Evolutionary conservation across 2,888 invertebrate species (phyloP), one percentile per base, ranked within the genome.

Genomic region (Gryllus longicercus): DNA sequence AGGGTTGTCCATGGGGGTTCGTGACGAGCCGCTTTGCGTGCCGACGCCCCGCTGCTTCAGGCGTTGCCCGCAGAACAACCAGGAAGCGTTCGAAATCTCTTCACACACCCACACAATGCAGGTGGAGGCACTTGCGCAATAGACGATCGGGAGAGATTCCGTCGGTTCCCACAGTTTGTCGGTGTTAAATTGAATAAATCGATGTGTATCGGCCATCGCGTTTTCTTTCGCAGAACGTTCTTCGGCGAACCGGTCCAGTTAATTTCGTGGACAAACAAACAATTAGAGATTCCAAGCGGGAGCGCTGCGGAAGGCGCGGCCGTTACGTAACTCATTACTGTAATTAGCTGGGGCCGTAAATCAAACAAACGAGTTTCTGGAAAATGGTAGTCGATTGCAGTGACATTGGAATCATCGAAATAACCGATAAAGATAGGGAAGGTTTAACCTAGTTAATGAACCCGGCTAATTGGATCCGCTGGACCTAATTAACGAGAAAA

Each of bases 221-320:
- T 38, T 38, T 38, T 38, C 38, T 38, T 38, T 8, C 38, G 38
- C 38, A 63, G 63, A 63, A 63, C 63, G n/a, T 63, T 63, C 63
- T 63, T 63, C 63, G 63, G 14, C 16, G 63, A 63, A 63, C 14
- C 63, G 63, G 63, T 63, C n/a, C 16, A 63, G 63, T 63, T 63
- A 63, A 63, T 63, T 63, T 63, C n/a, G 63, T 63, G 63, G n/a
- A n/a, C 63, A 63, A 63, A 63, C 63, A 63, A 63, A 63, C 63
- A 63, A 63, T 63, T 63, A 63, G 16, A n/a, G n/a, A 63, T 63
- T 63, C 63, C 63, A 5, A n/a, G 4, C 14, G 63, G 63, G 63
- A 63, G n/a, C n/a, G 8, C 63, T 63, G 16, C 63, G 63, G n/a
- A 63, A 63, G 63, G 63, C 14, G 8, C n/a, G 63, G n/a, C 14